Percentiles rank a stretch among this genome's conserved stretches.
phyloP scores from a whole-genome alignment of 2,888 invertebrate species.

The Trichopria drosophilae region DNA sequence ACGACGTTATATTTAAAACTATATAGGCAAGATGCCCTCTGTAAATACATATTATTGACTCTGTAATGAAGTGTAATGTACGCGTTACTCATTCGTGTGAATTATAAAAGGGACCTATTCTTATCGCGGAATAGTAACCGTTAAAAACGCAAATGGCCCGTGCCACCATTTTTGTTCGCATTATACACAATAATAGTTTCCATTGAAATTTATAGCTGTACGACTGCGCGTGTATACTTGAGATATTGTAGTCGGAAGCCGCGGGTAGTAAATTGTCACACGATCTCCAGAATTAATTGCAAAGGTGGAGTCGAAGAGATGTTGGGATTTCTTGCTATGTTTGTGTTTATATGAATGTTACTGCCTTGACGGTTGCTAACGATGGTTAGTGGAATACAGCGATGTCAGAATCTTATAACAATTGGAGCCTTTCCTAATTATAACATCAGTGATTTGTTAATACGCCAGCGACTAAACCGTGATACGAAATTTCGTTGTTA shows the following conservation, averaged over 20 bases:
- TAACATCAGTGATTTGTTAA: too few species aligned
- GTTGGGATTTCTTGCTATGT: background rate
- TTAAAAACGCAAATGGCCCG: slow-evolving; percentile 36
- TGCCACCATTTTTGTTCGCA: slow-evolving; percentile 36
- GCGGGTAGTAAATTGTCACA: background rate
- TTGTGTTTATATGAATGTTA: slow-evolving; percentile 3
- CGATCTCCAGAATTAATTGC: background rate
- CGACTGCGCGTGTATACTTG: too few species aligned
- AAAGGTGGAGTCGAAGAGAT: background rate
- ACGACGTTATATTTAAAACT: slow-evolving; percentile 42
- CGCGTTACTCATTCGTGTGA: slow-evolving; percentile 53
- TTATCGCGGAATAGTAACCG: slow-evolving; percentile 32
- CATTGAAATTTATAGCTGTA: too few species aligned
- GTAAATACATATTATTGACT: slow-evolving; percentile 52
- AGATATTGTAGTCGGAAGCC: background rate
- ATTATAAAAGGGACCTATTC: slow-evolving; percentile 38
- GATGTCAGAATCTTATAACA: too few species aligned
- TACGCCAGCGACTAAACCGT: too few species aligned
- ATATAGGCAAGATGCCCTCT: slow-evolving; percentile 52
- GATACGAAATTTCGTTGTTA: slow-evolving; percentile 7
- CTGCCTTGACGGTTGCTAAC: too few species aligned
- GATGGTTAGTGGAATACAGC: too few species aligned
- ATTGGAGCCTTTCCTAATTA: too few species aligned
- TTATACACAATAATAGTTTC: too few species aligned
- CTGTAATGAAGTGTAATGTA: slow-evolving; percentile 55